phyloP scores from a whole-genome alignment of 2,797 vertebrate species.

The Thunnus albacares region DNA sequence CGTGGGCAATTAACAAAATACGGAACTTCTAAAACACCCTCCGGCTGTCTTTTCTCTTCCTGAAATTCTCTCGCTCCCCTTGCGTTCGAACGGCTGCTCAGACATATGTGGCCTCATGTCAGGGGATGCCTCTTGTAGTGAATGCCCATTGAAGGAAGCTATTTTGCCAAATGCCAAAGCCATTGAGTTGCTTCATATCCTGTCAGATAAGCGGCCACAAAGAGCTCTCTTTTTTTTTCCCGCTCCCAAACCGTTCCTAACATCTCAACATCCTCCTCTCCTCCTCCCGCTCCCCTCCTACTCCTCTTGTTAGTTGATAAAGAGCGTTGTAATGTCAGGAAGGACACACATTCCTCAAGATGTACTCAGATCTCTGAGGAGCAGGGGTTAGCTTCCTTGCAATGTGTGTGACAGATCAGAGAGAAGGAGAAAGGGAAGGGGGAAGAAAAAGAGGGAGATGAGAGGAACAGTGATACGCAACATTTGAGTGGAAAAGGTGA shows the following conservation, averaged over 20 bases:
- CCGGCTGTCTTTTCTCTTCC: slow-evolving; percentile 76
- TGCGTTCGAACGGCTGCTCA: slow-evolving; percentile 55
- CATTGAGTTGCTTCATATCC: slow-evolving; percentile 88
- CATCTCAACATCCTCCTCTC: slow-evolving; percentile 85
- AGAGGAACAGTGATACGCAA: slow-evolving; percentile 24
- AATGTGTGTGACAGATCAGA: slow-evolving; percentile 70
- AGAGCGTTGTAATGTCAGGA: slow-evolving; percentile 86
- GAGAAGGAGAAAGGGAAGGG: slow-evolving; percentile 15
- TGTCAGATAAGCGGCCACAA: slow-evolving; percentile 88
- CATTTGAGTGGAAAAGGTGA: slow-evolving; percentile 17
- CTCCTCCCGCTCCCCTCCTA: slow-evolving; percentile 72
- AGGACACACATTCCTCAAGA: slow-evolving; percentile 84
- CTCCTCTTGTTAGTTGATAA: slow-evolving; percentile 85
- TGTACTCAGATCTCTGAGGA: slow-evolving; percentile 81
- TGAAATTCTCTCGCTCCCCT: slow-evolving; percentile 50
- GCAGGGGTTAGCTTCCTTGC: slow-evolving; percentile 52
- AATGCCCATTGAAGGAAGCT: slow-evolving; percentile 87
- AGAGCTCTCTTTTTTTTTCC: slow-evolving; percentile 79
- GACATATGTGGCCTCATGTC: slow-evolving; percentile 79
- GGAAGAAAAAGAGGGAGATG: slow-evolving; percentile 36
- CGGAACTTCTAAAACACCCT: slow-evolving; percentile 85
- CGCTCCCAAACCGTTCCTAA: slow-evolving; percentile 78
- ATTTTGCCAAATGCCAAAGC: slow-evolving; percentile 87
- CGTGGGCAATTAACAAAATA: slow-evolving; percentile 84
- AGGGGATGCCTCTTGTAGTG: slow-evolving; percentile 79